These are phyloP conservation scores for Camptogramma bilineatum DNA, from an alignment of 2,888 invertebrate species.

Conservation along the genomic window DNA sequence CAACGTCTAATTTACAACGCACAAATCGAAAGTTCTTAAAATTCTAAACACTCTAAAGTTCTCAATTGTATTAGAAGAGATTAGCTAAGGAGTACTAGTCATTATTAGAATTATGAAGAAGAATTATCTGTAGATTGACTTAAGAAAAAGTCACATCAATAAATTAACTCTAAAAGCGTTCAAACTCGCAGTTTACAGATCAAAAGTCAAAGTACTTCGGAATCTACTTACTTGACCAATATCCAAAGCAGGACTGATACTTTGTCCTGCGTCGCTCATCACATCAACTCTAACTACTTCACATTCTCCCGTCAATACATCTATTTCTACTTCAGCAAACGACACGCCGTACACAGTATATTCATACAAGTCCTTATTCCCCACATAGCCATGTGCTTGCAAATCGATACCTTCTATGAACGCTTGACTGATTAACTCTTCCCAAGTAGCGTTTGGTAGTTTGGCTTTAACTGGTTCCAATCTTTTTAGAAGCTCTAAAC, in stretches of 20 bases:
- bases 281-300: slow-evolving; percentile 86
- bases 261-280: slow-evolving; percentile 87
- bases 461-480: slow-evolving; percentile 46
- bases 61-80: too few relatives aligned
- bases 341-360: slow-evolving; percentile 81
- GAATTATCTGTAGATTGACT: too few relatives aligned
- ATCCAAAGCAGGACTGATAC: slow-evolving; percentile 87
- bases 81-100: too few relatives aligned
- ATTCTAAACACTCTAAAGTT: too few relatives aligned
- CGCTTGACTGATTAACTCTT: slow-evolving; percentile 77
- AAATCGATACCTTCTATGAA: slow-evolving; percentile 59
- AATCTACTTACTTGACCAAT: slow-evolving; percentile 86
- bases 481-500: slow-evolving; percentile 44
- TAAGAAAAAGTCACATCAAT: too few relatives aligned
- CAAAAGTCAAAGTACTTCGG: too few relatives aligned
- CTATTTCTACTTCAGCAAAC: slow-evolving; percentile 89
- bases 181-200: too few relatives aligned
- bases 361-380: slow-evolving; percentile 39
- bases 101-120: too few relatives aligned
- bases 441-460: slow-evolving; percentile 73
- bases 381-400: slow-evolving; percentile 55
- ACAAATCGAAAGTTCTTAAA: too few relatives aligned
- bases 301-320: slow-evolving; percentile 89
- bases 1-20: too few relatives aligned
- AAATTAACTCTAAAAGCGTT: too few relatives aligned